A percentile compares a stretch with the other conserved stretches of the same genome.
Evolutionary conservation across 1,140 invertebrate species (phyloP).

Genomic region (Sminthurides bifidus): DNA sequence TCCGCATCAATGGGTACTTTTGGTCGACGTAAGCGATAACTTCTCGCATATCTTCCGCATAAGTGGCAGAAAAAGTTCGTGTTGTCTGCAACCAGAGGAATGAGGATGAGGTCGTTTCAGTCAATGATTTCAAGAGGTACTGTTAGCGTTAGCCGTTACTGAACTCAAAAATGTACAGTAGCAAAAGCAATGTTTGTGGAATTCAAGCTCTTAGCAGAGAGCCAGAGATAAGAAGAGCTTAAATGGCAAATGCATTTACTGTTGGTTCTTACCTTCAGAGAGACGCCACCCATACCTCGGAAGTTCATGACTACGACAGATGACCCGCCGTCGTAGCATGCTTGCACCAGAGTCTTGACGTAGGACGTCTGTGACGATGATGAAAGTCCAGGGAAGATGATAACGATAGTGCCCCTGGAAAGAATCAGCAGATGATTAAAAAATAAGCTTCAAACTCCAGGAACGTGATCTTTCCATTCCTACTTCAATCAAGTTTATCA

Average conservation of each 20-base stretch:
- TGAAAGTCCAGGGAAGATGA: constrained; percentile 41
- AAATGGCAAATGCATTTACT: too few species aligned
- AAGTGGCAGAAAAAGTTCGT: constrained; percentile 66
- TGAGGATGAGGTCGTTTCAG: neutral
- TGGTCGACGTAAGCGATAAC: constrained; percentile 56
- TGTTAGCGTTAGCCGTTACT: neutral
- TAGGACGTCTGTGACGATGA: constrained; percentile 66
- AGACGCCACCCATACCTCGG: constrained; percentile 61
- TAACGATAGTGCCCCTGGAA: too few species aligned
- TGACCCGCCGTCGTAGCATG: constrained; percentile 51
- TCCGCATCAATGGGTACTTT: constrained; percentile 46
- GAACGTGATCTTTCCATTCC: too few species aligned
- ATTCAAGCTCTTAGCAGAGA: too few species aligned
- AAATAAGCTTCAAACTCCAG: too few species aligned
- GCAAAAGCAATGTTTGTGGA: neutral
- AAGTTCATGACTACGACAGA: constrained; percentile 67
- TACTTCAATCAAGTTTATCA: too few species aligned
- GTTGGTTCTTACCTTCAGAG: too few species aligned
- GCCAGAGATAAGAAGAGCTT: too few species aligned
- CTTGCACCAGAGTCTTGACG: constrained; percentile 59
- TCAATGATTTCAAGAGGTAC: neutral
- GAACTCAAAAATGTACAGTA: neutral
- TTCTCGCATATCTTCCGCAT: constrained; percentile 63
- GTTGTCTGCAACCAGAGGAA: constrained; percentile 46
- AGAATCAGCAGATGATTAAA: too few species aligned